Evolutionary conservation across 2,113 vertebrate species (phyloP).

Genomic region (Gobius niger): DNA sequence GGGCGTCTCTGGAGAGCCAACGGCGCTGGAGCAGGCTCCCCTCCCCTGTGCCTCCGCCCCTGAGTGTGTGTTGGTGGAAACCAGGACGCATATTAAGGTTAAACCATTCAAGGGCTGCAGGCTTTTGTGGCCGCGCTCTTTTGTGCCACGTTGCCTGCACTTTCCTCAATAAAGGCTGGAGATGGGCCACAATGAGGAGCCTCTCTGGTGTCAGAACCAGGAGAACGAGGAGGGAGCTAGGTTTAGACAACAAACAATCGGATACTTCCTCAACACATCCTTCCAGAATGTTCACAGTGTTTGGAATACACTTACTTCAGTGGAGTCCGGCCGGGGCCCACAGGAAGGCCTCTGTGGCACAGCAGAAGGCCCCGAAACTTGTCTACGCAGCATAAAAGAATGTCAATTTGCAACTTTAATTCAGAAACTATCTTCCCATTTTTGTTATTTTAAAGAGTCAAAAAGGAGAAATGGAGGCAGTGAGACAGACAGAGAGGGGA

Average conservation of each 20-base stretch:
- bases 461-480: too few species aligned
- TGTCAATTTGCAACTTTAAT: too few species aligned
- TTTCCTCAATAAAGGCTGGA: not conserved
- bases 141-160: not conserved
- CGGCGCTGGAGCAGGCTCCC: not conserved
- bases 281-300: not conserved
- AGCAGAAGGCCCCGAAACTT: too few species aligned
- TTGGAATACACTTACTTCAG: not conserved
- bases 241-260: not conserved
- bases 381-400: too few species aligned
- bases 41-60: not conserved
- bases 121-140: not conserved
- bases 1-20: not conserved
- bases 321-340: too few species aligned
- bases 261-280: not conserved
- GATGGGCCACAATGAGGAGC: not conserved
- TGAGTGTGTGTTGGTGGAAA: not conserved
- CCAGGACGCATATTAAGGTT: conserved; percentile 6
- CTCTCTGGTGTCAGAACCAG: not conserved
- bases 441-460: too few species aligned
- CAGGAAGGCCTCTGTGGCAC: too few species aligned
- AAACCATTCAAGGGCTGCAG: not conserved
- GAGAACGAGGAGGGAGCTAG: not conserved
- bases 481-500: too few species aligned
- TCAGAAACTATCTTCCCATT: too few species aligned